Base-by-base conservation (phyloP, 2,888 invertebrate genomes). In the Agonopterix subpropinquella region DNA sequence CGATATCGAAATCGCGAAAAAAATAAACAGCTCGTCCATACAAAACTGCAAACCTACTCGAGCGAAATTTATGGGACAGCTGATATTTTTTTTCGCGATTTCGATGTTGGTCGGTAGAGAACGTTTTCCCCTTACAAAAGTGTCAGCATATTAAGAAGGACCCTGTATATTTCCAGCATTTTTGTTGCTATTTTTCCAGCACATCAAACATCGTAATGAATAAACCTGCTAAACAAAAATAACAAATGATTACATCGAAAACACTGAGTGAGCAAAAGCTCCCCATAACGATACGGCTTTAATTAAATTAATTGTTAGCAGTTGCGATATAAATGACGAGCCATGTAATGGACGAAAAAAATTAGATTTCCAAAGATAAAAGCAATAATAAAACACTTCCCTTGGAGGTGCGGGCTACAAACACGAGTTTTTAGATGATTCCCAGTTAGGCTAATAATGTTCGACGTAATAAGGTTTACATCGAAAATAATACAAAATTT, bases 351-450 rank as follows among this genome's bases (percentile, higher is more conserved):
- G 60, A 70, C 62, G 67, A 64, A 72, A 76, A 80, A 80, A 80
- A 72, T 73, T 74, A 75, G 84, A 86, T 85, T 74, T 70, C 54
- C 61, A 73, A 76, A 71, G 86, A 88, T 87, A 87, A 80, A 77
- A 72, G 76, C 72, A 76, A 78, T 83, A 86, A 85, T 85, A 85
- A 84, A 87, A 82, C 84, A 82, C 81, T 85, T 85, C 80, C 87
- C 77, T 65, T 61, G 51, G 2, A 57, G 1, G 69, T 73, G 62
- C 75, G 58, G 77, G 41, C 53, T 68, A n/a, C n/a, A 10, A n/a
- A 39, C 28, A 28, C 5, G 28, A 28, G 5, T 28, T 13, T 28
- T 28, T 28, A 5, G 28, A 5, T 28, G 28, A 28, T 28, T 18
- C 28, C 28, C 28, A 28, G 28, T 28, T 2, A 28, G 28, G 28